phyloP scores from a whole-genome alignment of 2,797 vertebrate species.

The Squalus acanthias region DNA sequence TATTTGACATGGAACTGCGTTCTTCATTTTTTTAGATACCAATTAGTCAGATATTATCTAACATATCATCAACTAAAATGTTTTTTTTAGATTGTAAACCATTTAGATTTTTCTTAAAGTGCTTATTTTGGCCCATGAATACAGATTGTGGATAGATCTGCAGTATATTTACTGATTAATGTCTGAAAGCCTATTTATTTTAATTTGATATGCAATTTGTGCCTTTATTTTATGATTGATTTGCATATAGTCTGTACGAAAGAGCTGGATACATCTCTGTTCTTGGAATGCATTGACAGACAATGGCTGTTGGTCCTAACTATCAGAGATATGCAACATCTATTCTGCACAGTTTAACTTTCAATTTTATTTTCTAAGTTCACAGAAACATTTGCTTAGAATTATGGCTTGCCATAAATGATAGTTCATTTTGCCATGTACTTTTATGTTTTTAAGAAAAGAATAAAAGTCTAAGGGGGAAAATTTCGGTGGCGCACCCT shows the following conservation, averaged over 20 bases:
- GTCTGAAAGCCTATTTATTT: constrained; percentile 32
- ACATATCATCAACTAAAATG: constrained; percentile 20
- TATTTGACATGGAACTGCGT: not conserved
- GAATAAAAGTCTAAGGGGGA: not conserved
- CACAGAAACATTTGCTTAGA: not conserved
- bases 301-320: not conserved
- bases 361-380: not conserved
- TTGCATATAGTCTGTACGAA: not conserved
- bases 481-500: too few relatives aligned
- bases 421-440: not conserved
- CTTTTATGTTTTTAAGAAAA: not conserved
- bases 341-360: not conserved
- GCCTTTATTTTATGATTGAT: constrained; percentile 33
- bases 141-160: constrained; percentile 14
- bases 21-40: constrained; percentile 21
- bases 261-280: not conserved
- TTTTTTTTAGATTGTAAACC: not conserved
- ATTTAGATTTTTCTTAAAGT: constrained; percentile 36
- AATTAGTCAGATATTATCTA: constrained; percentile 18
- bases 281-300: not conserved
- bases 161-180: constrained; percentile 35
- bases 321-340: not conserved
- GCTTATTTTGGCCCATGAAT: not conserved
- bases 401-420: not conserved
- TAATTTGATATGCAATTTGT: constrained; percentile 27